Conservation (phyloP, 2,888 invertebrate genomes). For the Furcula furcula region DNA sequence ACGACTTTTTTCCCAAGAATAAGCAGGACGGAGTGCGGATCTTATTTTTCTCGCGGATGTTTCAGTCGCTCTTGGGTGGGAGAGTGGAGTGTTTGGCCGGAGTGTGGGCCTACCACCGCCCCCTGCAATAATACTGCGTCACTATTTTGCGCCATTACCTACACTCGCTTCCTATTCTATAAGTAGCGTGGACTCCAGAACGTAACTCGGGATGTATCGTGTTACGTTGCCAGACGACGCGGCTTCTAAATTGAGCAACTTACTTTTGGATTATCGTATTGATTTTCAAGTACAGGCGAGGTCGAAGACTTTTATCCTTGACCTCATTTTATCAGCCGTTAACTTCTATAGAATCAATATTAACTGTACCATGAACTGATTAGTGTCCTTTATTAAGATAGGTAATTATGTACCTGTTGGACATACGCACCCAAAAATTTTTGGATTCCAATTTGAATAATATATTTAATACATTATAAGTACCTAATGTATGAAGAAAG, state of each 20-base stretch:
- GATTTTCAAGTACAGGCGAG: slow-evolving; percentile 25
- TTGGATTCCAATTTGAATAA: too few relatives aligned
- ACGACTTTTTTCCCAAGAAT: slow-evolving; percentile 75
- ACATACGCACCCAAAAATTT: too few relatives aligned
- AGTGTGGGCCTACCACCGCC: slow-evolving; percentile 57
- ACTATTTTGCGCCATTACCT: slow-evolving; percentile 83
- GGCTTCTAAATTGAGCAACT: slow-evolving; percentile 24
- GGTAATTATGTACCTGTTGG: too few relatives aligned
- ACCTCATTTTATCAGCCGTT: slow-evolving; percentile 27
- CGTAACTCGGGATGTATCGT: slow-evolving; percentile 41
- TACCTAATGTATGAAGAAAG: too few relatives aligned
- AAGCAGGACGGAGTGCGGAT: slow-evolving; percentile 80
- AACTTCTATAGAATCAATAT: slow-evolving; percentile 19
- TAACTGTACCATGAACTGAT: slow-evolving; percentile 8
- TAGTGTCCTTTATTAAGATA: slow-evolving; percentile 9
- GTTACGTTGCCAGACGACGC: slow-evolving; percentile 11
- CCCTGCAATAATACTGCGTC: slow-evolving; percentile 83
- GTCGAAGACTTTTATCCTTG: too few relatives aligned
- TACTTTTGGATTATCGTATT: slow-evolving; percentile 24
- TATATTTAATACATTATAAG: too few relatives aligned
- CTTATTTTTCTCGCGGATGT: slow-evolving; percentile 82
- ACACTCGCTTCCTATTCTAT: slow-evolving; percentile 82
- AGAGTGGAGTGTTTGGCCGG: slow-evolving; percentile 41
- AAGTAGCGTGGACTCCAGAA: slow-evolving; percentile 69
- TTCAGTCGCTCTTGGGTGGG: slow-evolving; percentile 75